Conservation (phyloP, 2,797 vertebrate genomes). For the Emydoidea blandingii region DNA sequence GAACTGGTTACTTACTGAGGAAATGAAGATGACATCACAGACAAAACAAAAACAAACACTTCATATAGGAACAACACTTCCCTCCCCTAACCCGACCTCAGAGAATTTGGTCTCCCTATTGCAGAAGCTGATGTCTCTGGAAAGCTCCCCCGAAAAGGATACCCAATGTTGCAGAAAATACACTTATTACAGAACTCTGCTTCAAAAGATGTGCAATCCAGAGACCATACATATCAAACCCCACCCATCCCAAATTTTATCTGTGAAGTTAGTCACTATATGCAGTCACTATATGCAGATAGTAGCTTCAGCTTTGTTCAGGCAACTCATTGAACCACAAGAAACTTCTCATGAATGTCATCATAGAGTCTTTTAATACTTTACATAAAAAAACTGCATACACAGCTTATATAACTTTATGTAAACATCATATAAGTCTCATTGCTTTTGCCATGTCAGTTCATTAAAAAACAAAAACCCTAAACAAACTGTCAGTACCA, state of each 20-base stretch:
- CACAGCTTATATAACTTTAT: slow-evolving; percentile 84
- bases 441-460: slow-evolving; percentile 80
- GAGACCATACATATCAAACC: neutral
- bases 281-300: neutral
- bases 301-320: neutral
- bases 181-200: neutral
- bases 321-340: slow-evolving; percentile 43
- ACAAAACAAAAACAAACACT: neutral
- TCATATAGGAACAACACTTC: neutral
- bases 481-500: slow-evolving; percentile 82
- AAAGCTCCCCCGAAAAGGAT: neutral
- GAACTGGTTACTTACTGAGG: neutral
- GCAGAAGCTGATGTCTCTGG: neutral
- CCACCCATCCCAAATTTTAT: neutral
- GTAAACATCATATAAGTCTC: slow-evolving; percentile 85
- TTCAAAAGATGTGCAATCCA: neutral
- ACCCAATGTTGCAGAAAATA: neutral
- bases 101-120: neutral
- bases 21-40: neutral
- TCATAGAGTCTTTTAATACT: slow-evolving; percentile 86
- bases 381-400: slow-evolving; percentile 86
- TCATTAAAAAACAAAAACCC: slow-evolving; percentile 79
- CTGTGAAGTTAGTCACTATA: neutral
- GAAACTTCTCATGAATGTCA: slow-evolving; percentile 55
- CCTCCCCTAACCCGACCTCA: neutral